These are phyloP conservation scores for Loriculus beryllinus DNA, from an alignment of 2,797 vertebrate genomes.

Conservation along the genomic window DNA sequence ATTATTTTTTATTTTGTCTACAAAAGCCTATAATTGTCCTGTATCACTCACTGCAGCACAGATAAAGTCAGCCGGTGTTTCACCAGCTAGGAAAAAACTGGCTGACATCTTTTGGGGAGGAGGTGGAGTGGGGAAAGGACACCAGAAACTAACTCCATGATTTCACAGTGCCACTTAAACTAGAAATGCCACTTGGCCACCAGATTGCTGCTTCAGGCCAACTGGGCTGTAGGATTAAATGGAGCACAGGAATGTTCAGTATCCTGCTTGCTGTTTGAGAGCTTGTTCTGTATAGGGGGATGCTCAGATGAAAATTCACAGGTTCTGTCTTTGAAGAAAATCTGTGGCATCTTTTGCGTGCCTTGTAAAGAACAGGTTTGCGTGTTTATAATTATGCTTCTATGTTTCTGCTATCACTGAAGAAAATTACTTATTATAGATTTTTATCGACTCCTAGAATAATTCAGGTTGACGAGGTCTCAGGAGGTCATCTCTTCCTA, in stretches of 20 bases:
- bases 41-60: neutral
- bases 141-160: neutral
- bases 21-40: neutral
- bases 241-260: neutral
- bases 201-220: neutral
- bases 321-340: neutral
- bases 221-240: neutral
- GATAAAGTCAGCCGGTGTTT: accelerated
- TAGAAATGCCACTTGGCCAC: neutral
- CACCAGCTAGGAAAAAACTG: neutral
- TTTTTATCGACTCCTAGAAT: neutral
- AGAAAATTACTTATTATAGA: neutral
- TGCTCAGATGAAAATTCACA: neutral
- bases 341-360: neutral
- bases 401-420: neutral
- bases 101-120: neutral
- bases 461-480: neutral
- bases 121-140: neutral
- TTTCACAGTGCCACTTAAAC: neutral
- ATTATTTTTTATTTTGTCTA: neutral
- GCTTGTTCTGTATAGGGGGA: neutral
- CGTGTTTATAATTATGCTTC: neutral
- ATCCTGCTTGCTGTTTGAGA: neutral
- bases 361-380: neutral
- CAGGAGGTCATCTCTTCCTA: neutral